phyloP scores from a whole-genome alignment of 2,113 vertebrate species.

The Apistogramma diplotaenia region DNA sequence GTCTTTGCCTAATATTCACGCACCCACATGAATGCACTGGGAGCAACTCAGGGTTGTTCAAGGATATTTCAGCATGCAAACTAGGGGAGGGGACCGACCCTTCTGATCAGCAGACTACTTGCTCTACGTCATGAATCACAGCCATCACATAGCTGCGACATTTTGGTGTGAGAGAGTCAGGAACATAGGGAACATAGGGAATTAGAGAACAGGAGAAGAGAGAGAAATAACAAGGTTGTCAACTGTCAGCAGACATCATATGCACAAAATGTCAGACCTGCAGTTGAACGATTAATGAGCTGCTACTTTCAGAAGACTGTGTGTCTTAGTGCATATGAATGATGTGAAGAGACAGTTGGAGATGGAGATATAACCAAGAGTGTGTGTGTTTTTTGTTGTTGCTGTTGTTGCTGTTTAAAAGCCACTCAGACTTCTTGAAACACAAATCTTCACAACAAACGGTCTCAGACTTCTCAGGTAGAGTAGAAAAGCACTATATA shows the following conservation, averaged over 20 bases:
- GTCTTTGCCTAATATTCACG: background rate
- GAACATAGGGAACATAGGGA: background rate
- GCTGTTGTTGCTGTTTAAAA: too few species aligned
- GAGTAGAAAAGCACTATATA: too few species aligned
- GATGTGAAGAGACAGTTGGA: background rate
- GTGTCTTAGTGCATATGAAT: background rate
- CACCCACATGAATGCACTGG: background rate
- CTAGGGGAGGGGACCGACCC: background rate
- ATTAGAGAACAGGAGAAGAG: background rate
- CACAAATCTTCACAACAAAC: background rate
- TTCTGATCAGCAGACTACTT: background rate
- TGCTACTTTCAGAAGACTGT: background rate
- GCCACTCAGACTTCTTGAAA: background rate
- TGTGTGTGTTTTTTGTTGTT: background rate
- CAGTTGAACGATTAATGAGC: conserved; percentile 40
- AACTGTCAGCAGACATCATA: conserved; percentile 28
- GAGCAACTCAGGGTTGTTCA: background rate
- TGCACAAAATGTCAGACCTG: conserved; percentile 27
- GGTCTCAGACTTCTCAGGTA: background rate
- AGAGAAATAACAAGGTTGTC: conserved; percentile 38
- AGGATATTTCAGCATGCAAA: background rate
- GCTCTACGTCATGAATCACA: background rate
- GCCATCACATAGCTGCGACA: background rate
- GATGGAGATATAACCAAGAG: background rate
- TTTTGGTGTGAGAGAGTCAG: background rate